phyloP scores from a whole-genome alignment of 2,888 invertebrate genomes.

The Caenorhabditis uteleia region DNA sequence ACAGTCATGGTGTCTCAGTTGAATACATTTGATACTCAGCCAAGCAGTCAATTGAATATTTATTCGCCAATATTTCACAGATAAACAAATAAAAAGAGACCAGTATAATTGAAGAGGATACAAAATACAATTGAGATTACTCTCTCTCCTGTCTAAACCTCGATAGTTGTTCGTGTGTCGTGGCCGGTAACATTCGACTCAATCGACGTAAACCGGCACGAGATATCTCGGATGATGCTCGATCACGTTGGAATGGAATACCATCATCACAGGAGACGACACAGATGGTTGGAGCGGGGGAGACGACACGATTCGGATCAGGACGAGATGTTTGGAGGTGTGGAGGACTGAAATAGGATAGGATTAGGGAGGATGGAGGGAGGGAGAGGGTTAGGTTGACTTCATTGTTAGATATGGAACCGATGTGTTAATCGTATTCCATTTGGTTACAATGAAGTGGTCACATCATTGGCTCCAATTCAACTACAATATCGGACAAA shows the following conservation, averaged over 20 bases:
- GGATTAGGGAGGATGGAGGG: too few species aligned
- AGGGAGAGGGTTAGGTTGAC: too few species aligned
- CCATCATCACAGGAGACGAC: slow-evolving; percentile 33
- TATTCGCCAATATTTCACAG: too few species aligned
- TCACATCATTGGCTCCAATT: too few species aligned
- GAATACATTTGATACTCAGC: too few species aligned
- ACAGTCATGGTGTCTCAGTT: not conserved
- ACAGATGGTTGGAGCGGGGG: slow-evolving; percentile 32
- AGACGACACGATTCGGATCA: slow-evolving; percentile 19
- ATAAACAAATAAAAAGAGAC: too few species aligned
- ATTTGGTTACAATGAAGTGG: too few species aligned
- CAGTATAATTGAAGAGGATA: not conserved
- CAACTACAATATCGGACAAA: too few species aligned
- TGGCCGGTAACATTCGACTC: slow-evolving; percentile 47
- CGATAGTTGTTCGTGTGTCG: slow-evolving; percentile 31
- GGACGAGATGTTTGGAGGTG: slow-evolving; percentile 1
- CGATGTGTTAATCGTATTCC: too few species aligned
- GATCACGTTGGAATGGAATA: not conserved
- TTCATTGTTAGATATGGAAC: too few species aligned
- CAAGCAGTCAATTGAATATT: too few species aligned
- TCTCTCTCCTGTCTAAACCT: slow-evolving; percentile 20
- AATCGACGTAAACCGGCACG: slow-evolving; percentile 42
- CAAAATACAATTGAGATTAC: not conserved
- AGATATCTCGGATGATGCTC: slow-evolving; percentile 18
- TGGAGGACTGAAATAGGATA: not conserved